phyloP scores from a whole-genome alignment of 2,888 invertebrate genomes.

The Synanthedon myopaeformis region DNA sequence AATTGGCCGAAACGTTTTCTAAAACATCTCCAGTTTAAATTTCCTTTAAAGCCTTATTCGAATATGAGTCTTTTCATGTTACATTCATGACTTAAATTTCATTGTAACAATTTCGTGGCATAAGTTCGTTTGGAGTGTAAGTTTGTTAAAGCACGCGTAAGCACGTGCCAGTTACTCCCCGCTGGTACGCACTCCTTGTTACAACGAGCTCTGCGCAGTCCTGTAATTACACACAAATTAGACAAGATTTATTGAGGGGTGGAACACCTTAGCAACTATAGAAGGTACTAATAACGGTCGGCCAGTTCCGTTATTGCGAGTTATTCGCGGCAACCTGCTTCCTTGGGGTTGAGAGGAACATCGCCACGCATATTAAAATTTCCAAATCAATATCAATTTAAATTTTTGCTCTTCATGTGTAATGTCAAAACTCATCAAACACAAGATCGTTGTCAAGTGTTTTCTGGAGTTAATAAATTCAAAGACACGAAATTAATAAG shows the following conservation, averaged over 20 bases:
- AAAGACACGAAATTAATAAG: constrained; percentile 16
- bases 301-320: constrained; percentile 63
- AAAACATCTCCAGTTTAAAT: constrained; percentile 28
- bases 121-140: constrained; percentile 18
- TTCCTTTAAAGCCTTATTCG: constrained; percentile 4
- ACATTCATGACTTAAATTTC: constrained; percentile 17
- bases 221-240: constrained; percentile 72
- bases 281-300: constrained; percentile 65
- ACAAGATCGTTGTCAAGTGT: too few species aligned
- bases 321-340: constrained; percentile 43
- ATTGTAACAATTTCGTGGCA: constrained; percentile 6
- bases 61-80: constrained; percentile 11
- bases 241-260: constrained; percentile 70
- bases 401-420: too few species aligned
- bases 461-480: constrained; percentile 11
- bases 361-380: not conserved
- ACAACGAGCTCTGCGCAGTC: constrained; percentile 61
- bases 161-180: constrained; percentile 64
- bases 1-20: constrained; percentile 25
- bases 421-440: too few species aligned
- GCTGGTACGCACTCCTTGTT: constrained; percentile 67
- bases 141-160: constrained; percentile 44
- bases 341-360: constrained; percentile 11
- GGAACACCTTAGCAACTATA: constrained; percentile 69
- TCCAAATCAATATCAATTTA: too few species aligned